Evolutionary conservation across 2,797 vertebrate genomes (phyloP).

Genomic region (Melanotaenia nigrans): DNA sequence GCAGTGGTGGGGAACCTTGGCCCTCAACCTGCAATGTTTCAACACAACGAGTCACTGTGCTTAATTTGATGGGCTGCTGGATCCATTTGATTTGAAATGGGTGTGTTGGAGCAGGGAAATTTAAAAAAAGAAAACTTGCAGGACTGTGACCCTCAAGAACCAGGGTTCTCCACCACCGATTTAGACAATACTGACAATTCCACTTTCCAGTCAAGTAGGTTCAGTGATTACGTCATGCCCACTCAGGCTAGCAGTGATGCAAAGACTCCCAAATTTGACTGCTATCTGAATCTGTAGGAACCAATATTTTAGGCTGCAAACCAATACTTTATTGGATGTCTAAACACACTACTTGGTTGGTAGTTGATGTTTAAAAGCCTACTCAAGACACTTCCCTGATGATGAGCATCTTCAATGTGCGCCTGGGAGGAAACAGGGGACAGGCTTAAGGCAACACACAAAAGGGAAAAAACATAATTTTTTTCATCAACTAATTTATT

Average conservation of each 20-base stretch:
- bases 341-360: background rate
- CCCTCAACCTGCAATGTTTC: too few species aligned
- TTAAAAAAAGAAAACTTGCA: too few species aligned
- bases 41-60: too few species aligned
- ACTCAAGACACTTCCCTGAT: background rate
- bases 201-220: background rate
- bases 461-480: too few species aligned
- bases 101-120: too few species aligned
- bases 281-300: too few species aligned
- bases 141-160: too few species aligned
- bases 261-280: too few species aligned
- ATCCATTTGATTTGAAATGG: too few species aligned
- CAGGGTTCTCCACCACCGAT: background rate
- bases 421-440: background rate
- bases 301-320: background rate
- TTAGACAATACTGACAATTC: background rate
- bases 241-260: background rate
- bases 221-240: background rate
- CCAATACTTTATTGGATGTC: background rate
- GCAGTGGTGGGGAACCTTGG: too few species aligned
- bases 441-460: background rate
- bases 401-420: background rate
- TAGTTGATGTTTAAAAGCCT: background rate
- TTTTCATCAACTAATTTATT: too few species aligned
- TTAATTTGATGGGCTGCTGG: too few species aligned